A percentile compares a stretch with the other conserved stretches of the same genome.
Conservation (phyloP, 2,888 invertebrate genomes). For the Stenodema calcarata region DNA sequence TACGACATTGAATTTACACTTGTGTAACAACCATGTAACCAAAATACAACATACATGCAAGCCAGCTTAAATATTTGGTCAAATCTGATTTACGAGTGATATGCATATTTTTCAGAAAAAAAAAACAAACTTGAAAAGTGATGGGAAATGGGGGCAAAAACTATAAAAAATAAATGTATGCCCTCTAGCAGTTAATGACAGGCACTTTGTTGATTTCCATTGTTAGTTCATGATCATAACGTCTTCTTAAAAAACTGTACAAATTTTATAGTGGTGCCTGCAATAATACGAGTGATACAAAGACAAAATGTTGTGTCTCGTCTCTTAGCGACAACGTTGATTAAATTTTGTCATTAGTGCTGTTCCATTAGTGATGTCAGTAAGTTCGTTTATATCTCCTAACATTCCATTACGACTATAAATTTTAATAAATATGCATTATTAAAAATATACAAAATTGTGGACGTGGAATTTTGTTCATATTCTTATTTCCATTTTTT, state of each 20-base stretch:
- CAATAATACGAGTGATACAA: not conserved
- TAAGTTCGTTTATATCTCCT: not conserved
- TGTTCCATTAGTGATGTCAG: not conserved
- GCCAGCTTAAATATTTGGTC: conserved; percentile 22
- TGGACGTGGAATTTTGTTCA: conserved; percentile 20
- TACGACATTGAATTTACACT: not conserved
- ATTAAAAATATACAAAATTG: conserved; percentile 28
- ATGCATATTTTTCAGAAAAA: conserved; percentile 18
- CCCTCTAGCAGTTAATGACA: conserved; percentile 33
- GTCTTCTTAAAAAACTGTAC: conserved; percentile 41
- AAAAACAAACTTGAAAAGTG: not conserved
- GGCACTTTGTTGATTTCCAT: conserved; percentile 25
- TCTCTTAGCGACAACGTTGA: not conserved
- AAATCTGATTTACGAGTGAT: conserved; percentile 33
- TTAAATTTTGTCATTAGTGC: not conserved
- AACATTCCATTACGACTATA: not conserved
- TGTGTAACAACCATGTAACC: not conserved
- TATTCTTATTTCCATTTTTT: not conserved
- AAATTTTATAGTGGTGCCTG: conserved; percentile 25
- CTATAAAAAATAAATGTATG: conserved; percentile 11
- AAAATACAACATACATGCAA: not conserved
- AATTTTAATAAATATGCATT: conserved; percentile 1
- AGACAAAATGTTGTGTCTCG: not conserved
- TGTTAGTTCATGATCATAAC: conserved; percentile 1
- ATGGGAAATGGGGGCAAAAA: not conserved